Evolutionary conservation across 2,113 vertebrate genomes (phyloP).

Genomic region (Elaphurus davidianus): DNA sequence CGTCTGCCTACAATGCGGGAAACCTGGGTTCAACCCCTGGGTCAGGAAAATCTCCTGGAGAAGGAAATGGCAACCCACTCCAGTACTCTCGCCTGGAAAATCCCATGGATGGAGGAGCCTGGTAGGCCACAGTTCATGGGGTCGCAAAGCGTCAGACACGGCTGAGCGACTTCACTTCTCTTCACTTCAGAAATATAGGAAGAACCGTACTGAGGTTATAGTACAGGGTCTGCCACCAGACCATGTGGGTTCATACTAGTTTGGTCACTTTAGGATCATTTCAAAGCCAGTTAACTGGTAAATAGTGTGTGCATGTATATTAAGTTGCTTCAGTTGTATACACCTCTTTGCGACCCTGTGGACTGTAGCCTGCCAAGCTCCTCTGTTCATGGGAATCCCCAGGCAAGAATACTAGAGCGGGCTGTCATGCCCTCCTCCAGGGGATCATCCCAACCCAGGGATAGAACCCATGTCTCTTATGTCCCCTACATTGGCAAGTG

Average conservation of each 20-base stretch:
- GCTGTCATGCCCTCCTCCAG: background rate
- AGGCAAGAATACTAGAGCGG: background rate
- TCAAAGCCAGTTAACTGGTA: background rate
- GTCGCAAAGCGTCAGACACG: no score
- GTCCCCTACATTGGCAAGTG: background rate
- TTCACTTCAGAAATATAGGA: no score
- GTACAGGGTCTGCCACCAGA: fast-evolving
- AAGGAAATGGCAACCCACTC: no score
- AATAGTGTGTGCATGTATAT: background rate
- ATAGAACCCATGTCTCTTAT: background rate
- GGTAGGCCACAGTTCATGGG: no score
- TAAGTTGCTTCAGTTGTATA: background rate
- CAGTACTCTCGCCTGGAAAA: no score
- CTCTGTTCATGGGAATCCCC: background rate
- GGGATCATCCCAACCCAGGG: background rate
- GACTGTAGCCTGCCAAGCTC: background rate
- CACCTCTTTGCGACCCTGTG: fast-evolving
- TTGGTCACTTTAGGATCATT: background rate
- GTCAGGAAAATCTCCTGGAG: no score
- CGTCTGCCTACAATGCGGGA: no score
- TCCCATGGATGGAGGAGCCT: no score
- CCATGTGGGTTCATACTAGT: background rate
- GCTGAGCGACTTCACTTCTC: no score
- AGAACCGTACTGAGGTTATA: background rate
- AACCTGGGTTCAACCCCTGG: no score